Percentiles rank a stretch among this genome's conserved stretches.
phyloP scores from a whole-genome alignment of 2,888 invertebrate species.

The Cerceris ruficornis region DNA sequence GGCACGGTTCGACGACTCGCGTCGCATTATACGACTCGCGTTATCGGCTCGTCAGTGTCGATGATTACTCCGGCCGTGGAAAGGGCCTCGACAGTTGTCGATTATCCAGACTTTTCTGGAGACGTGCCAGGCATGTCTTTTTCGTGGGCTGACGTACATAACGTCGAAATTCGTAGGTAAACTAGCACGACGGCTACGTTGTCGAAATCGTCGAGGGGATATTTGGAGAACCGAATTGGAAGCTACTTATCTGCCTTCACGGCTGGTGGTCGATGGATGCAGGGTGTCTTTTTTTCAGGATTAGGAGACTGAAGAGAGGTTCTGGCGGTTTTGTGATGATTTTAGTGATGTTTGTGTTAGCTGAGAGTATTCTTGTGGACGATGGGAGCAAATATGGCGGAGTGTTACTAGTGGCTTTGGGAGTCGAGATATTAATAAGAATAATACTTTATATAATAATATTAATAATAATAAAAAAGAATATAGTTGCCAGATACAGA shows the following conservation, averaged over 20 bases:
- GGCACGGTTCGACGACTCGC: constrained; percentile 24
- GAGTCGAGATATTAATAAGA: no score
- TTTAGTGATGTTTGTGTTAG: no score
- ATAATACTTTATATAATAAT: no score
- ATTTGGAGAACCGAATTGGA: constrained; percentile 9
- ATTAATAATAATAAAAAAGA: no score
- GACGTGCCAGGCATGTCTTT: constrained; percentile 15
- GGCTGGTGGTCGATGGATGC: background rate
- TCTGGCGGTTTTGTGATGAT: no score
- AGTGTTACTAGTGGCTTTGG: no score
- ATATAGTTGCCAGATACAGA: no score
- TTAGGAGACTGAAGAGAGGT: no score
- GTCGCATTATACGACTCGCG: constrained; percentile 5
- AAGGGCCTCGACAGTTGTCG: constrained; percentile 4
- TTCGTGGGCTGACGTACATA: background rate
- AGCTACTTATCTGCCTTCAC: background rate
- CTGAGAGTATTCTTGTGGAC: no score
- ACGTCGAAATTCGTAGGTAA: background rate
- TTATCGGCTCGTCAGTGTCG: constrained; percentile 9
- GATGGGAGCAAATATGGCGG: no score
- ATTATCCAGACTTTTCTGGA: constrained; percentile 25
- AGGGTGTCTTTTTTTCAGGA: no score
- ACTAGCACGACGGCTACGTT: constrained; percentile 4
- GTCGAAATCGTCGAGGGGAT: background rate
- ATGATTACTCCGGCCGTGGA: constrained; percentile 1